A percentile compares a stretch with the other conserved stretches of the same genome.
Evolutionary conservation across 2,113 vertebrate genomes (phyloP).

Genomic region (Aptenodytes forsteri): DNA sequence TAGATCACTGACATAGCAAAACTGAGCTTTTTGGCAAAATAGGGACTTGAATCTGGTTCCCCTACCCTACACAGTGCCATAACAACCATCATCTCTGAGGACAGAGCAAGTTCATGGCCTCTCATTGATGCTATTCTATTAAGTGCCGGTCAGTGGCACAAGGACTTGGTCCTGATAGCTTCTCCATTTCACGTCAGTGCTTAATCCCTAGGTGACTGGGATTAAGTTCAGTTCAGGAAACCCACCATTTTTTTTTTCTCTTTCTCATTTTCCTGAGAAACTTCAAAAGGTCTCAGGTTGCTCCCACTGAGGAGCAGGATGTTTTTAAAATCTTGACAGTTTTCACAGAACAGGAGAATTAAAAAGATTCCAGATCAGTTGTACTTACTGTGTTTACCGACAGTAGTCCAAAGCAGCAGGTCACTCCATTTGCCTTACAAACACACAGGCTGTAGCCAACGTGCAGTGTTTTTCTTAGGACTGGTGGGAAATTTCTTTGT

Average conservation of each 20-base stretch:
- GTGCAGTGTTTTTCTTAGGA: background rate
- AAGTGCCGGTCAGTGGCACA: background rate
- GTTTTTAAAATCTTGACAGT: background rate
- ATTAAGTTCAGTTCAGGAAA: background rate
- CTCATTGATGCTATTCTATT: background rate
- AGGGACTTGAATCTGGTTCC: background rate
- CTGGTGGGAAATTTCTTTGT: background rate
- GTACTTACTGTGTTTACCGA: background rate
- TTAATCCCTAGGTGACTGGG: background rate
- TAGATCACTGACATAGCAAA: background rate
- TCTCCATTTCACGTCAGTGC: background rate
- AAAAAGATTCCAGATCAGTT: background rate
- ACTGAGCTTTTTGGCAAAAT: background rate
- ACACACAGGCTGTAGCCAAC: background rate
- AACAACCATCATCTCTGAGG: background rate
- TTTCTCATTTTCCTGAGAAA: background rate
- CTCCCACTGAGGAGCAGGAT: background rate
- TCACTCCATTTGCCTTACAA: background rate
- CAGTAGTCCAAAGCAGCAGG: background rate
- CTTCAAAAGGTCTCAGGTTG: background rate
- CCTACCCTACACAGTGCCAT: background rate
- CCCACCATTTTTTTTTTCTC: fast-evolving
- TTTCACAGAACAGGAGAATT: background rate
- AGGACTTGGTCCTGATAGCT: background rate
- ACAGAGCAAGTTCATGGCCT: background rate